phyloP scores from a whole-genome alignment of 2,113 vertebrate genomes.

The Melanocharis versteri region DNA sequence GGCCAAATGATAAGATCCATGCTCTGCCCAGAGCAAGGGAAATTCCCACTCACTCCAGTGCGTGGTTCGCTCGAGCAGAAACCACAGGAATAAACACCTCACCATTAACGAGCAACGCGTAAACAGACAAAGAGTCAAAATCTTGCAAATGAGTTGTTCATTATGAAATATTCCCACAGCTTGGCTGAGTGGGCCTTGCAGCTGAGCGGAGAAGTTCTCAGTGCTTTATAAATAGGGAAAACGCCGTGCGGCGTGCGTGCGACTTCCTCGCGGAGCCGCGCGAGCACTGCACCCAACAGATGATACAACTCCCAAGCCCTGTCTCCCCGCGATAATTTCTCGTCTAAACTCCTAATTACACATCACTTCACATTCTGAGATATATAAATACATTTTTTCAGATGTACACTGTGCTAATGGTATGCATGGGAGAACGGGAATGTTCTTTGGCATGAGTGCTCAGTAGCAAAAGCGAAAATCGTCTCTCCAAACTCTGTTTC shows the following conservation, averaged over 20 bases:
- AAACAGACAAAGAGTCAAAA: background rate
- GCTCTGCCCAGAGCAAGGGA: background rate
- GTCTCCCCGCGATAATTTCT: background rate
- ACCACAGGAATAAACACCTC: background rate
- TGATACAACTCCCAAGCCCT: constrained; percentile 14
- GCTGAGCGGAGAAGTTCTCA: background rate
- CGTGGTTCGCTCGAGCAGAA: accelerated
- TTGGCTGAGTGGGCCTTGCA: constrained; percentile 32
- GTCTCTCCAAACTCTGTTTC: background rate
- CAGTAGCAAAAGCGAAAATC: background rate
- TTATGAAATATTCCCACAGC: constrained; percentile 1
- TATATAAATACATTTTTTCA: constrained; percentile 55
- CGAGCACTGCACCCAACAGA: background rate
- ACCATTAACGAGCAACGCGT: background rate
- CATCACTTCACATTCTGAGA: constrained; percentile 28
- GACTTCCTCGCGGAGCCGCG: background rate
- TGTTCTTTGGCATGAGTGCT: constrained; percentile 4
- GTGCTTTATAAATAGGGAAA: constrained; percentile 30
- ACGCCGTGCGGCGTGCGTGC: background rate
- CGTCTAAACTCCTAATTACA: constrained; percentile 48
- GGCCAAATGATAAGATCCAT: constrained; percentile 9
- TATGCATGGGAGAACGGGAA: constrained; percentile 36
- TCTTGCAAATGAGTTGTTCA: background rate
- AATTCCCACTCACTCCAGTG: background rate
- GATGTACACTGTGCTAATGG: constrained; percentile 61